phyloP scores from a whole-genome alignment of 2,113 vertebrate species.

The Syngnathus typhle region DNA sequence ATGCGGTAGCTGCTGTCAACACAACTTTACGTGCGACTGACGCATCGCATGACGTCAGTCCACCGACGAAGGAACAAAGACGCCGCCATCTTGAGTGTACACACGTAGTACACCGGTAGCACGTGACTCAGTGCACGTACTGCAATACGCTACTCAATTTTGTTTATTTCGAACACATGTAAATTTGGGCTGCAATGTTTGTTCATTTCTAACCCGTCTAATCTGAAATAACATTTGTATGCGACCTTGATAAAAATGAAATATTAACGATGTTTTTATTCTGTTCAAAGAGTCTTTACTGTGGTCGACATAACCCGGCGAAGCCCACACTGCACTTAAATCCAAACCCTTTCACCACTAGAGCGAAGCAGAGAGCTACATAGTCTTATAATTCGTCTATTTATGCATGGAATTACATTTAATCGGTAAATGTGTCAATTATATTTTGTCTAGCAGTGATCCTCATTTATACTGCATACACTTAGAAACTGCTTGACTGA shows the following conservation, averaged over 20 bases:
- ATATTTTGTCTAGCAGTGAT: background rate
- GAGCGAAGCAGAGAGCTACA: background rate
- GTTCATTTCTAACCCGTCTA: background rate
- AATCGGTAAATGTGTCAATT: background rate
- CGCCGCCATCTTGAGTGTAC: slow-evolving; percentile 59
- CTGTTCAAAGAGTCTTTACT: background rate
- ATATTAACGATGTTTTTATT: background rate
- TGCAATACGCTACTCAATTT: background rate
- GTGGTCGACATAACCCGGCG: background rate
- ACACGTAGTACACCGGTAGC: background rate
- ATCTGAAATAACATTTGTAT: background rate
- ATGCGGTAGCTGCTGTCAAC: slow-evolving; percentile 62
- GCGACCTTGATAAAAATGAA: background rate
- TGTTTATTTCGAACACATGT: background rate
- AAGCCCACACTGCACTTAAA: background rate
- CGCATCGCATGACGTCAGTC: slow-evolving; percentile 29
- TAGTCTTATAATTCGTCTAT: background rate
- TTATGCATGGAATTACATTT: background rate
- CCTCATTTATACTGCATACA: background rate
- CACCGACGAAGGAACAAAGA: background rate
- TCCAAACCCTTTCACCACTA: background rate
- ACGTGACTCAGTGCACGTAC: background rate
- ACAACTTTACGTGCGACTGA: slow-evolving; percentile 59
- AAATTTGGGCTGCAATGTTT: background rate
- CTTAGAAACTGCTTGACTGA: background rate